Evolutionary conservation across 2,888 invertebrate species (phyloP), one percentile per base, ranked within the genome.

Genomic region (Euplagia quadripunctaria): DNA sequence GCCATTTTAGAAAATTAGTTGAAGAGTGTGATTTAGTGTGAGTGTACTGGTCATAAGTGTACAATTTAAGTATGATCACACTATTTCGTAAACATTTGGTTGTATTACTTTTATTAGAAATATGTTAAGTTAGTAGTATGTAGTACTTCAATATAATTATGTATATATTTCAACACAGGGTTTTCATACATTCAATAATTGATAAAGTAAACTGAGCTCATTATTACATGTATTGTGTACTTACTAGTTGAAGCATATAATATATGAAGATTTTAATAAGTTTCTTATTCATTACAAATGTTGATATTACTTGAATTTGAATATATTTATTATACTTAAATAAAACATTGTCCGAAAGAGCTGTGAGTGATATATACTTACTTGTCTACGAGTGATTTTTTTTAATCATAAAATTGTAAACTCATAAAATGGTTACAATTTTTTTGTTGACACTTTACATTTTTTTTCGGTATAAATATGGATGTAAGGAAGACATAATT

Each of bases 401-500:
- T 20, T 46, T 46, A 3, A 3, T 4, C 8, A 4, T 20, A 9
- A 58, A 55, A 55, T n/a, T 8, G 17, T n/a, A 55, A n/a, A 55
- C 17, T 31, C 17, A n/a, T 6, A 20, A 58, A 58, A n/a, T 20
- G 4, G 2, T 58, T 58, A 11, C 20, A 20, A 4, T 58, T 55
- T 51, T 16, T 16, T 51, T 14, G 14, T n/a, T 31, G 14, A 16
- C 11, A 58, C 1, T 20, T 11, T 20, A 2, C 8, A 52, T 8
- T 17, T 52, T 52, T n/a, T 31, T 31, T 31, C 31, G 2, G 17
- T 16, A 20, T 20, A 46, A 52, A 52, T 16, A 4, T 55, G 8
- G 43, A 20, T 64, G 42, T 64, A 43, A 70, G 64, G 70, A 70
- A 70, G 70, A 70, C 70, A 20, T 61, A 12, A 52, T 52, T 55